Evolutionary conservation across 2,797 vertebrate species (phyloP).

Genomic region (Mormyrops boulengeri): DNA sequence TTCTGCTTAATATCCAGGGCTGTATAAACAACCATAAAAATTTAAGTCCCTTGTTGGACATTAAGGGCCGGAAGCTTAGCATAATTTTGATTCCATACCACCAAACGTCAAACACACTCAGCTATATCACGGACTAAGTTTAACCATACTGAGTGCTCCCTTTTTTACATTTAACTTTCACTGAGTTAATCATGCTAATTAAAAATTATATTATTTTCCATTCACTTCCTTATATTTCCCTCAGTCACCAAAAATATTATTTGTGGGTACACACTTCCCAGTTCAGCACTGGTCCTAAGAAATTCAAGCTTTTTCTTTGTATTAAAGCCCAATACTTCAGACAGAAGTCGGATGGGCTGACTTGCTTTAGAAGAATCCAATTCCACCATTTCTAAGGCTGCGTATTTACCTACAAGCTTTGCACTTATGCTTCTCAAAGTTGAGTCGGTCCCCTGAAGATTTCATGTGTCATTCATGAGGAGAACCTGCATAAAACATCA

Average conservation of each 20-base stretch:
- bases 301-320: not conserved
- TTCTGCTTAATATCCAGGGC: not conserved
- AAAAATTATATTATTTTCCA: not conserved
- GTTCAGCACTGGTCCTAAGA: not conserved
- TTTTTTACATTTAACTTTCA: not conserved
- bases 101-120: not conserved
- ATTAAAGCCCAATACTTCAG: not conserved
- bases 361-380: not conserved
- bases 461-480: slow-evolving; percentile 8
- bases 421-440: not conserved
- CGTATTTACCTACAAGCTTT: not conserved
- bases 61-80: not conserved
- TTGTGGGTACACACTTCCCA: not conserved
- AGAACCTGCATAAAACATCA: not conserved
- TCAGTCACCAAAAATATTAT: not conserved
- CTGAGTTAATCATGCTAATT: not conserved
- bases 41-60: not conserved
- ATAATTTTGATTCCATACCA: not conserved
- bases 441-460: not conserved
- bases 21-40: not conserved
- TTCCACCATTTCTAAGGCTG: not conserved
- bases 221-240: not conserved
- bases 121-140: not conserved
- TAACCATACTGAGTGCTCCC: not conserved
- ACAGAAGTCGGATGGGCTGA: not conserved